phyloP scores from a whole-genome alignment of 2,888 invertebrate species.

The Dolichomitus sp. region DNA sequence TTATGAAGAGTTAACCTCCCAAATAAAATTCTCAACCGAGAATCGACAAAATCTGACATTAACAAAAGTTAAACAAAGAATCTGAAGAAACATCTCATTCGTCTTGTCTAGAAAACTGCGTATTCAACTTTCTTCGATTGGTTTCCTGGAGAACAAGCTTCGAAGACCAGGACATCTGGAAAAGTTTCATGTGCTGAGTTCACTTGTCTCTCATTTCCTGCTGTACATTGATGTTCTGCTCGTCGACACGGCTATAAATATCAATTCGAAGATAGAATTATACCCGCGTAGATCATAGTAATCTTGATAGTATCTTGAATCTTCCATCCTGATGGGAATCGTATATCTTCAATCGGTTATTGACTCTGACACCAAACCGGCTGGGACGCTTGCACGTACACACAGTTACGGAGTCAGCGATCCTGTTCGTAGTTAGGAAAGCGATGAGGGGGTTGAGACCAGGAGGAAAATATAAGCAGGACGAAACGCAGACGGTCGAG shows the following conservation, averaged over 20 bases:
- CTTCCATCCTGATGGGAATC: slow-evolving; percentile 56
- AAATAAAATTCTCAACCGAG: no score
- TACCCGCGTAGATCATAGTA: slow-evolving; percentile 49
- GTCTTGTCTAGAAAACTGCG: neutral
- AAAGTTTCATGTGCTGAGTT: neutral
- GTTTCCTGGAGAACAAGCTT: neutral
- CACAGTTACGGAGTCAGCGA: neutral
- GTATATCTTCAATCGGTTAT: slow-evolving; percentile 59
- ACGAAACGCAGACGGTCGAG: slow-evolving; percentile 35
- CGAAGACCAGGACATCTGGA: neutral
- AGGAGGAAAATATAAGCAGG: slow-evolving; percentile 30
- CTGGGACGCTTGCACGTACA: slow-evolving; percentile 17
- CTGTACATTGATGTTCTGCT: slow-evolving; percentile 21
- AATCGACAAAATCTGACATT: no score
- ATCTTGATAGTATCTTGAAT: slow-evolving; percentile 52
- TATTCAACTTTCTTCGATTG: neutral
- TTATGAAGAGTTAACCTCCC: neutral
- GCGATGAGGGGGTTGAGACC: slow-evolving; percentile 30
- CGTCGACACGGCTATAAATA: slow-evolving; percentile 50
- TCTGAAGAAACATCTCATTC: neutral
- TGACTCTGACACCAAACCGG: slow-evolving; percentile 56
- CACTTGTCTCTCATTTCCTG: neutral
- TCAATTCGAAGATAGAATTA: slow-evolving; percentile 55
- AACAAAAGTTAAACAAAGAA: no score
- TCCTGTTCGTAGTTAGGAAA: slow-evolving; percentile 36